phyloP scores from a whole-genome alignment of 2,113 vertebrate species.

The Phodopus roborovskii region DNA sequence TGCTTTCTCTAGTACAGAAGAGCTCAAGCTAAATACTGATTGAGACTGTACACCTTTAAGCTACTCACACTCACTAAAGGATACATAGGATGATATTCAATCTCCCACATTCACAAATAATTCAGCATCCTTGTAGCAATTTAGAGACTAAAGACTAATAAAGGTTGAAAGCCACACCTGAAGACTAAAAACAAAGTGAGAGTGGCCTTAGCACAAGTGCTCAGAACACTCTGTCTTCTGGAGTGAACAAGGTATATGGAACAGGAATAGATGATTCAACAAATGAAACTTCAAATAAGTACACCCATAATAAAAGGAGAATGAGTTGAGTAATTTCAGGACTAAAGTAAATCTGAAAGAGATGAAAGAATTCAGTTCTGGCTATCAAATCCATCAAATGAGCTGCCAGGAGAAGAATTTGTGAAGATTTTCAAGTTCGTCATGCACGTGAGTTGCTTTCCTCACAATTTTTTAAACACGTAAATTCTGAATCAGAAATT shows the following conservation, averaged over 20 bases:
- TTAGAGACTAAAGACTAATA: background rate
- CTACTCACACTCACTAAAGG: constrained; percentile 1
- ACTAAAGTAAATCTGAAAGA: background rate
- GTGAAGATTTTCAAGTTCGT: background rate
- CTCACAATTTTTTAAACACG: background rate
- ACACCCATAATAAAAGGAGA: background rate
- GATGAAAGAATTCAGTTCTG: background rate
- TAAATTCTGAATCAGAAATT: background rate
- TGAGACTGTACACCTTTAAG: background rate
- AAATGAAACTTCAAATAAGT: background rate
- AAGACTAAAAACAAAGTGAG: background rate
- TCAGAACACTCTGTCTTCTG: background rate
- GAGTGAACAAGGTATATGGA: background rate
- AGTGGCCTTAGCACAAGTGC: background rate
- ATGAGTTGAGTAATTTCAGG: background rate
- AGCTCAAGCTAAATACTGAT: background rate
- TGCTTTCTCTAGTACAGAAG: constrained; percentile 6
- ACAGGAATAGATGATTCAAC: background rate
- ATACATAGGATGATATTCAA: background rate
- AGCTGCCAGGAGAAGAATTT: background rate
- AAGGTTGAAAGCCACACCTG: background rate
- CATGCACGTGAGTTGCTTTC: background rate
- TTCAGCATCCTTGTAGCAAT: background rate
- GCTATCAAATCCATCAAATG: background rate
- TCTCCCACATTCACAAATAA: background rate